A percentile compares a stretch with the other conserved stretches of the same genome.
Conservation (phyloP, 1,140 invertebrate species). For the Triops longicaudatus region DNA sequence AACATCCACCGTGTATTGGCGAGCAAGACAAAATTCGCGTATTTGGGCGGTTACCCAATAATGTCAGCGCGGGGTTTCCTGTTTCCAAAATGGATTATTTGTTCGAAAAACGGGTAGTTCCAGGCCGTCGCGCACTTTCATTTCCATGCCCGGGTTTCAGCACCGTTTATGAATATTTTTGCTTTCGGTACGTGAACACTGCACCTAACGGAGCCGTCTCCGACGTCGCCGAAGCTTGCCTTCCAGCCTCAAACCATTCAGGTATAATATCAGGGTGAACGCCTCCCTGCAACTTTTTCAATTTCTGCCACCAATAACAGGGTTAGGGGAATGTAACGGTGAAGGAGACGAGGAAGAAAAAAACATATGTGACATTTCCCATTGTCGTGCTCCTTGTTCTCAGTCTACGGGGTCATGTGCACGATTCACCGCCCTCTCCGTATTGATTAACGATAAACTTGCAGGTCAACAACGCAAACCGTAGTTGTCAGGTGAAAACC, state of each 20-base stretch:
- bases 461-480: slow-evolving; percentile 1
- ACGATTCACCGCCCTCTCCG: neutral
- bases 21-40: slow-evolving; percentile 32
- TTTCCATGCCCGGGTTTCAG: slow-evolving; percentile 32
- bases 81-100: slow-evolving; percentile 29
- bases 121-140: slow-evolving; percentile 29
- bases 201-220: slow-evolving; percentile 32
- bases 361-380: neutral
- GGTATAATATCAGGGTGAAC: neutral
- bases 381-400: neutral
- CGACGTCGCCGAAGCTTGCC: slow-evolving; percentile 27
- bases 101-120: slow-evolving; percentile 30
- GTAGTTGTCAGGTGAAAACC: slow-evolving; percentile 15
- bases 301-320: neutral
- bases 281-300: neutral
- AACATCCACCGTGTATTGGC: slow-evolving; percentile 31
- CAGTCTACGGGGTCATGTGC: neutral
- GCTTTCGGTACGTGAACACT: slow-evolving; percentile 33
- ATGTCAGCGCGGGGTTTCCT: slow-evolving; percentile 17
- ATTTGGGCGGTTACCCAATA: slow-evolving; percentile 29
- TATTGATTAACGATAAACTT: slow-evolving; percentile 16
- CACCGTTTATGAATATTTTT: slow-evolving; percentile 30
- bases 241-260: slow-evolving; percentile 18
- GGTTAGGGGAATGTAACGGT: neutral
- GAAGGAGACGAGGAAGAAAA: neutral